Evolutionary conservation across 2,888 invertebrate genomes (phyloP).

Genomic region (Leucophenga maculata): DNA sequence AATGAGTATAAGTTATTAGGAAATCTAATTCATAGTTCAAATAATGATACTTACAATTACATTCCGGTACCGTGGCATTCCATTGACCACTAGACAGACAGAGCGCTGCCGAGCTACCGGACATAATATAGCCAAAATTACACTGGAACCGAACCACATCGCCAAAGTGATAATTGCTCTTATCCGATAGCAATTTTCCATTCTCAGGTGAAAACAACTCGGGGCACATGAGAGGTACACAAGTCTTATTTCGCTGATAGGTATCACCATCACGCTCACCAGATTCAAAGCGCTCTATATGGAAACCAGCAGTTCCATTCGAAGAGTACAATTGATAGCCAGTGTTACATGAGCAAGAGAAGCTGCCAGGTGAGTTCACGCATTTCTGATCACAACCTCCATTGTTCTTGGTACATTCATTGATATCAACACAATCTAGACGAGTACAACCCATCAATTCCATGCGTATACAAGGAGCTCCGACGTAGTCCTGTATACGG

Average conservation of each 20-base stretch:
- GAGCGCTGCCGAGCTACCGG: conserved; percentile 86
- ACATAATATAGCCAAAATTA: conserved; percentile 93
- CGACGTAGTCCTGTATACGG: conserved; percentile 88
- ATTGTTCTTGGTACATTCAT: conserved; percentile 88
- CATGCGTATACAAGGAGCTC: conserved; percentile 89
- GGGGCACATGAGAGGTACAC: conserved; percentile 94
- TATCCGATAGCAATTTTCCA: conserved; percentile 86
- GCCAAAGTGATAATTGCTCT: conserved; percentile 88
- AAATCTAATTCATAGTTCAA: background rate
- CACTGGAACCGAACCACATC: conserved; percentile 93
- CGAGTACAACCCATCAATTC: conserved; percentile 95
- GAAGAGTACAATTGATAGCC: conserved; percentile 91
- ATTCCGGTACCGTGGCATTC: conserved; percentile 95
- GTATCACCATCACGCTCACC: conserved; percentile 92
- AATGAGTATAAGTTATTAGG: conserved; percentile 22
- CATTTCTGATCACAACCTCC: conserved; percentile 96
- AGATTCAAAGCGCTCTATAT: conserved; percentile 85
- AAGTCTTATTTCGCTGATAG: conserved; percentile 93
- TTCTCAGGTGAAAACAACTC: conserved; percentile 84
- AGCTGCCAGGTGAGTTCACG: conserved; percentile 90
- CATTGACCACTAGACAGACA: conserved; percentile 93
- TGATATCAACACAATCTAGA: conserved; percentile 89
- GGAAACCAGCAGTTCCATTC: conserved; percentile 92
- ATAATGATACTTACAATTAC: conserved; percentile 84
- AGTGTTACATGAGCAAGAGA: conserved; percentile 89